These are phyloP conservation scores for Paralichthys olivaceus DNA, from an alignment of 2,113 vertebrate species.

Conservation along the genomic window DNA sequence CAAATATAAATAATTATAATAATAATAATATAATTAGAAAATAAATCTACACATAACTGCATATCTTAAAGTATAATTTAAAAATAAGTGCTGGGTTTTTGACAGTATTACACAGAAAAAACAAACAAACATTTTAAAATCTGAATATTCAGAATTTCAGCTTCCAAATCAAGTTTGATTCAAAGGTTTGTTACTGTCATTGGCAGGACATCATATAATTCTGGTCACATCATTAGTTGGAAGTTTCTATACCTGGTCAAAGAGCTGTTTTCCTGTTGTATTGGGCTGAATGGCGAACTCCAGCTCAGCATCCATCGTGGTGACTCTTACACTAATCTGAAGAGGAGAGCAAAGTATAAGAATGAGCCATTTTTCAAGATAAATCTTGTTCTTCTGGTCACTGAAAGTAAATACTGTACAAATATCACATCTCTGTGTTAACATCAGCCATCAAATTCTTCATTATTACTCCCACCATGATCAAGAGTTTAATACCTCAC, in stretches of 20 bases:
- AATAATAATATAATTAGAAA: not conserved
- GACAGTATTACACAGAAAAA: too few species aligned
- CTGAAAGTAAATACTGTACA: not conserved
- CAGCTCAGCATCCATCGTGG: slow-evolving; percentile 99
- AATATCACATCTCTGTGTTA: not conserved
- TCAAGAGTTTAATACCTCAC: not conserved
- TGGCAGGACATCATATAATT: not conserved
- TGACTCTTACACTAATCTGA: slow-evolving; percentile 97
- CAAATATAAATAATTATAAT: too few species aligned
- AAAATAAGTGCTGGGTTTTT: too few species aligned
- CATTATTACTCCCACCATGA: not conserved
- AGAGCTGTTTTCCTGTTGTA: slow-evolving; percentile 97
- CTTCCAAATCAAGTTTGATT: not conserved
- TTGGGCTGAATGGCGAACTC: slow-evolving; percentile 99
- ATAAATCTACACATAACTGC: not conserved
- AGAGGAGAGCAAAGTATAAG: slow-evolving; percentile 6
- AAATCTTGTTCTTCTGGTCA: not conserved
- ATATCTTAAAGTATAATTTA: not conserved
- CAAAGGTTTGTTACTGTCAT: not conserved
- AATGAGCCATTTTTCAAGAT: not conserved
- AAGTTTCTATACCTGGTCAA: slow-evolving; percentile 89
- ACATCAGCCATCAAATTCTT: not conserved
- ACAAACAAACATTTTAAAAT: too few species aligned
- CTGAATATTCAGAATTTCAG: too few species aligned
- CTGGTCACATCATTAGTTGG: not conserved